Conservation (phyloP, 2,113 vertebrate species). For the Phylloscopus whistleri region DNA sequence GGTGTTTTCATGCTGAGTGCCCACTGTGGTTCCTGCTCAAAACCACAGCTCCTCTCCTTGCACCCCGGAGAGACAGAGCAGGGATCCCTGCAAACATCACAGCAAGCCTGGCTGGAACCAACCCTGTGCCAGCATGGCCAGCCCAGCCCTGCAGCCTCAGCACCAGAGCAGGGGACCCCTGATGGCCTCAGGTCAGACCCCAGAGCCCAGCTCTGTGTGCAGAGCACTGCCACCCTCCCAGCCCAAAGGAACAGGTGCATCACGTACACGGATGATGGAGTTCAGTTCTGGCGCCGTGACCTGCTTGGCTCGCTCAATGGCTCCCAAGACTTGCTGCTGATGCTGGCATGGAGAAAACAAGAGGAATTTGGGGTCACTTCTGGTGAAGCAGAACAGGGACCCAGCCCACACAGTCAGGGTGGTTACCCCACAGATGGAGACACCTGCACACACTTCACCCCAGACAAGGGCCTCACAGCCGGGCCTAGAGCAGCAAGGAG, state of each 20-base stretch:
- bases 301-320: constrained; percentile 96
- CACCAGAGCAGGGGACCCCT: not conserved
- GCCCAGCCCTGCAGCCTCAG: not conserved
- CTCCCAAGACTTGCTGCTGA: constrained; percentile 97
- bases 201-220: fast-evolving
- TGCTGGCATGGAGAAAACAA: constrained; percentile 74
- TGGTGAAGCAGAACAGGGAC: not conserved
- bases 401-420: no score
- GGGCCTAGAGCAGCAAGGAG: not conserved
- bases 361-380: not conserved
- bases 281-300: constrained; percentile 96
- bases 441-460: not conserved
- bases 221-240: not conserved
- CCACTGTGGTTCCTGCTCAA: not conserved
- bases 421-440: not conserved
- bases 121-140: not conserved
- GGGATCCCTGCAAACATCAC: not conserved
- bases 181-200: not conserved
- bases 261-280: constrained; percentile 95
- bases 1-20: not conserved
- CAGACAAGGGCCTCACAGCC: not conserved
- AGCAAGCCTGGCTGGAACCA: not conserved
- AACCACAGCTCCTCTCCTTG: not conserved
- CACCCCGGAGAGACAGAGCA: not conserved
- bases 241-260: not conserved